phyloP scores from a whole-genome alignment of 2,888 invertebrate genomes.

The Tetropium fuscum region DNA sequence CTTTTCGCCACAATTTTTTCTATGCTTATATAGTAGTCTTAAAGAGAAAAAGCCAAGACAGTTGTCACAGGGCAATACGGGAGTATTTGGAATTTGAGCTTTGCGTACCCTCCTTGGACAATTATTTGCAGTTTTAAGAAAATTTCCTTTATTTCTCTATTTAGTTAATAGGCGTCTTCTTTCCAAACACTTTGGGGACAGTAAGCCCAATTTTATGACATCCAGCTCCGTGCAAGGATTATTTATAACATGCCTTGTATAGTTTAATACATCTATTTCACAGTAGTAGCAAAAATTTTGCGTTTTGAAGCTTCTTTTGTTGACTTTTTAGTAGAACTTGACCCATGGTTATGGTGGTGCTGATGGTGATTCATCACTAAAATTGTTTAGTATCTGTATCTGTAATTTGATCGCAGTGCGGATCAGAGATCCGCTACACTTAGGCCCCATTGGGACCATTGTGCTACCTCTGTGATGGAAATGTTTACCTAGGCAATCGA shows the following conservation, averaged over 20 bases:
- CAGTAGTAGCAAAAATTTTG: constrained; percentile 22
- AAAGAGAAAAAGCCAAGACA: constrained; percentile 43
- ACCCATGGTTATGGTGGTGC: not conserved
- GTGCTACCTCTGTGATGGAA: too few species aligned
- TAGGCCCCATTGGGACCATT: too few species aligned
- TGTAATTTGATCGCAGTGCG: too few species aligned
- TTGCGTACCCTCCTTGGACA: not conserved
- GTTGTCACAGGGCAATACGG: constrained; percentile 36
- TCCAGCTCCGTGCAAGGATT: constrained; percentile 13
- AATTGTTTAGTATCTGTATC: not conserved
- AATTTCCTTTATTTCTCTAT: constrained; percentile 41
- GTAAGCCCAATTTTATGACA: constrained; percentile 13
- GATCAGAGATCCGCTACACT: too few species aligned
- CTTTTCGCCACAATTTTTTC: constrained; percentile 34
- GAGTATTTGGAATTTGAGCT: constrained; percentile 6
- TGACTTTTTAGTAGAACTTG: not conserved
- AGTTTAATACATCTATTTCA: constrained; percentile 22
- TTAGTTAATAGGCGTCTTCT: constrained; percentile 6
- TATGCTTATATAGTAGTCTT: constrained; percentile 40
- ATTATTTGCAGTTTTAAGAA: constrained; percentile 25
- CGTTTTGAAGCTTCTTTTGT: not conserved
- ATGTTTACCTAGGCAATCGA: too few species aligned
- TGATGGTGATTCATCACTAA: not conserved
- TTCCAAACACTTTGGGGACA: constrained; percentile 13
- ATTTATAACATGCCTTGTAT: constrained; percentile 20